These are phyloP conservation scores for Nyctibius grandis DNA, from an alignment of 2,797 vertebrate genomes.

Conservation along the genomic window DNA sequence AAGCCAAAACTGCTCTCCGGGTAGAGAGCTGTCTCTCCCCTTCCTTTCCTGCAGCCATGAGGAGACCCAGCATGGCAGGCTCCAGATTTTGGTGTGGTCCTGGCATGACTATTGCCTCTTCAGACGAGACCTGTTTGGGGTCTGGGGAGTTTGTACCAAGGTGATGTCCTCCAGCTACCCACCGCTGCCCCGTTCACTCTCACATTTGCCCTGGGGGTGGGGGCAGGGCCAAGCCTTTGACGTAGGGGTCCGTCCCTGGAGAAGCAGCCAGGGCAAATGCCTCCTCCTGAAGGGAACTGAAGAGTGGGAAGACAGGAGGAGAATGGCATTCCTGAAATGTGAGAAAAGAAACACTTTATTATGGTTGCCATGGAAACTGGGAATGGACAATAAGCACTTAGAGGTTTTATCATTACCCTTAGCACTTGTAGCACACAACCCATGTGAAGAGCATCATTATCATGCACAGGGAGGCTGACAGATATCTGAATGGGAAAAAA, in stretches of 20 bases:
- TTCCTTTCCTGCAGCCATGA: not conserved
- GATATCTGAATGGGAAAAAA: not conserved
- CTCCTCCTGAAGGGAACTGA: not conserved
- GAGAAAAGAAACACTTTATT: slow-evolving; percentile 12
- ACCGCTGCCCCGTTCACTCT: not conserved
- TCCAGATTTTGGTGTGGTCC: not conserved
- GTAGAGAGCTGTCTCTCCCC: not conserved
- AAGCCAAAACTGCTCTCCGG: not conserved
- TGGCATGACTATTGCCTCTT: not conserved
- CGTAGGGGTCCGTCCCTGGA: not conserved
- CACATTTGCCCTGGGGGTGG: not conserved
- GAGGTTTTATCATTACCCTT: slow-evolving; percentile 3
- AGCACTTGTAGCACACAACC: not conserved
- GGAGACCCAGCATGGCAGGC: not conserved
- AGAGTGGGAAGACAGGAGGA: not conserved
- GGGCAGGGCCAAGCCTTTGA: not conserved
- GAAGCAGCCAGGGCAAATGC: too few relatives aligned
- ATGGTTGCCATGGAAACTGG: slow-evolving; percentile 39
- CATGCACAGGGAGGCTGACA: not conserved
- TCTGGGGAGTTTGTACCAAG: not conserved
- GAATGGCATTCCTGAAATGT: slow-evolving; percentile 31
- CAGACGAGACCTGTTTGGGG: not conserved
- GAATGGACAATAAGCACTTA: slow-evolving; percentile 46
- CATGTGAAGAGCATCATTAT: not conserved
- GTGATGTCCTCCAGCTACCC: not conserved